A percentile compares a stretch with the other conserved stretches of the same genome.
Evolutionary conservation across 2,888 invertebrate species (phyloP).

Genomic region (Sympetrum striolatum): DNA sequence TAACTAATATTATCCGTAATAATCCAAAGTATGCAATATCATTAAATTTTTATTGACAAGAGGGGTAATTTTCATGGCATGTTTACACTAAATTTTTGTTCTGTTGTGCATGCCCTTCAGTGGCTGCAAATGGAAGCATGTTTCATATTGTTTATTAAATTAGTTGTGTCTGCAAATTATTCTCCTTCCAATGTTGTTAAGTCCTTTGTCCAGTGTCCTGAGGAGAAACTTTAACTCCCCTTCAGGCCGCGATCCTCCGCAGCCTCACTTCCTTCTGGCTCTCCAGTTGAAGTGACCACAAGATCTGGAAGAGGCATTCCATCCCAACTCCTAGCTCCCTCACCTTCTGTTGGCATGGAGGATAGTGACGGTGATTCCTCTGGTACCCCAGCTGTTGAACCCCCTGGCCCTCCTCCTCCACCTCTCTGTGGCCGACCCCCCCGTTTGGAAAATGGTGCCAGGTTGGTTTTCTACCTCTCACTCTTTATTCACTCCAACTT

Average conservation of each 20-base stretch:
- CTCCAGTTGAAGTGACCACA: slow-evolving; percentile 15
- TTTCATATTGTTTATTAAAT: not conserved
- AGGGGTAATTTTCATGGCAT: not conserved
- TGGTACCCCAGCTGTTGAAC: slow-evolving; percentile 50
- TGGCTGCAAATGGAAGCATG: not conserved
- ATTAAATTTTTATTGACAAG: not conserved
- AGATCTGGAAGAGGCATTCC: slow-evolving; percentile 50
- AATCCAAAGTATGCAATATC: too few relatives aligned
- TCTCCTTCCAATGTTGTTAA: not conserved
- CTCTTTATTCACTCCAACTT: not conserved
- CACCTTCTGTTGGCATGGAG: slow-evolving; percentile 48
- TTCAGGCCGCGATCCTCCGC: slow-evolving; percentile 30
- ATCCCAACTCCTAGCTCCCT: slow-evolving; percentile 51
- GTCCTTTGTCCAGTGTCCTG: not conserved
- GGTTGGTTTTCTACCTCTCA: slow-evolving; percentile 47
- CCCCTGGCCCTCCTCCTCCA: slow-evolving; percentile 51
- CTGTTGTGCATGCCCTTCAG: not conserved
- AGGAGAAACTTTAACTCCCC: slow-evolving; percentile 35
- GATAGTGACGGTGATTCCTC: slow-evolving; percentile 52
- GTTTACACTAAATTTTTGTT: not conserved
- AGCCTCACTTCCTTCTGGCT: slow-evolving; percentile 22
- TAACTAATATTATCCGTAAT: too few relatives aligned
- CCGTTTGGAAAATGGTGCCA: slow-evolving; percentile 53
- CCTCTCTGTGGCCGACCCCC: slow-evolving; percentile 48
- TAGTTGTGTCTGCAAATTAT: not conserved